Percentiles rank a stretch among this genome's conserved stretches.
Evolutionary conservation across 2,113 vertebrate genomes (phyloP).

Genomic region (Pomatostomus ruficeps): DNA sequence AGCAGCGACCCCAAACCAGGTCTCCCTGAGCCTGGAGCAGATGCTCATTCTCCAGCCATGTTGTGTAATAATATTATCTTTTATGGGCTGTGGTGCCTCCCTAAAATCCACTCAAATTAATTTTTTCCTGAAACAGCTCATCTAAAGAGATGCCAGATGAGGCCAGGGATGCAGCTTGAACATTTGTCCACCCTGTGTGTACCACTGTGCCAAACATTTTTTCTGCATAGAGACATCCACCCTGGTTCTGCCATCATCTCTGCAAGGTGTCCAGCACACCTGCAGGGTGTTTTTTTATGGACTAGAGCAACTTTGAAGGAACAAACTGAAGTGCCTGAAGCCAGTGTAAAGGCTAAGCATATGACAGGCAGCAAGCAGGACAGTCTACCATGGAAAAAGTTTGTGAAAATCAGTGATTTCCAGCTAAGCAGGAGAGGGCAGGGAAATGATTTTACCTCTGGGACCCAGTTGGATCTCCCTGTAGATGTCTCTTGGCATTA

Average conservation of each 20-base stretch:
- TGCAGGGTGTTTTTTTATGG: neutral
- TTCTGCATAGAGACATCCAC: neutral
- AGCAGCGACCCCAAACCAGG: neutral
- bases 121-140: neutral
- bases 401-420: neutral
- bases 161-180: neutral
- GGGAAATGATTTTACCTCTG: neutral
- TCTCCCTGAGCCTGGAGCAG: neutral
- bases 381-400: accelerated
- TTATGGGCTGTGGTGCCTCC: neutral
- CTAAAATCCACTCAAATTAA: neutral
- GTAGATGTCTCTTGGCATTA: neutral
- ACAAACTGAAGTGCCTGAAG: neutral
- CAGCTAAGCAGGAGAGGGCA: neutral
- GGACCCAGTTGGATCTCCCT: neutral
- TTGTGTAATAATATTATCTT: neutral
- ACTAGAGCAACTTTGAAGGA: neutral
- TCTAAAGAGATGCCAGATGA: neutral
- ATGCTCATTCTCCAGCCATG: accelerated
- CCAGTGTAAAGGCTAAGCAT: accelerated
- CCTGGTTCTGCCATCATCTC: neutral
- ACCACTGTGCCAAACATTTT: accelerated
- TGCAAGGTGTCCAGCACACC: neutral
- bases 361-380: neutral
- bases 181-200: accelerated